Evolutionary conservation across 2,797 vertebrate genomes (phyloP).

Genomic region (Bradypodion pumilum): DNA sequence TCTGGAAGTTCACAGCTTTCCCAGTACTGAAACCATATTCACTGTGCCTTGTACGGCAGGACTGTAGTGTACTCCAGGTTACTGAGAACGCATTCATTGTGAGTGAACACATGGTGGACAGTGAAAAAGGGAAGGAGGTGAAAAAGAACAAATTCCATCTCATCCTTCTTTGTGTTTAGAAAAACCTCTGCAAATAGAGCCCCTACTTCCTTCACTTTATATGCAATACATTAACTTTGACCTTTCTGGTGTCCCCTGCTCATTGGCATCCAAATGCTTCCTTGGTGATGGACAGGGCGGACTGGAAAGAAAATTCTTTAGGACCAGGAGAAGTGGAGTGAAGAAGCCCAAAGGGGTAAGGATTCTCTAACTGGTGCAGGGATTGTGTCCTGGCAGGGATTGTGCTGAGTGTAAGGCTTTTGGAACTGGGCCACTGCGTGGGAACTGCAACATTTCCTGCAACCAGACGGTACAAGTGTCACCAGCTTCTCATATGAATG

Average conservation of each 20-base stretch:
- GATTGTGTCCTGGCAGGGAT: constrained; percentile 56
- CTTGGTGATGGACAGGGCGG: too few relatives aligned
- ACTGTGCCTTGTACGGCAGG: not conserved
- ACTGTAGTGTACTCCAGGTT: not conserved
- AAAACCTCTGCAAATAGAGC: not conserved
- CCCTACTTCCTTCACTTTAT: not conserved
- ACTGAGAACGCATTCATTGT: not conserved
- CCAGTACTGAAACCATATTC: not conserved
- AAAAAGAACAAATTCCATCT: too few relatives aligned
- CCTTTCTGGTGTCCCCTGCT: not conserved
- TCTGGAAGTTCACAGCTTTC: not conserved
- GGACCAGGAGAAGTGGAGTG: not conserved
- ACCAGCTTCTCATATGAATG: constrained; percentile 22
- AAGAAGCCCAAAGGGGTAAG: not conserved
- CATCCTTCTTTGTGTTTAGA: too few relatives aligned
- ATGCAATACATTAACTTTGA: too few relatives aligned
- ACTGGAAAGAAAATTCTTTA: not conserved
- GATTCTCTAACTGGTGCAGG: not conserved
- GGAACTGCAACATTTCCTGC: constrained; percentile 62
- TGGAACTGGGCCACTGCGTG: constrained; percentile 43
- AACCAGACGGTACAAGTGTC: constrained; percentile 13
- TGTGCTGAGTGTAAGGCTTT: constrained; percentile 73
- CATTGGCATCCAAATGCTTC: not conserved
- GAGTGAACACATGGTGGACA: not conserved
- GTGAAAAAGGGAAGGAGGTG: too few relatives aligned